Conservation (phyloP, 2,797 vertebrate genomes). For the Manis crassicaudata region DNA sequence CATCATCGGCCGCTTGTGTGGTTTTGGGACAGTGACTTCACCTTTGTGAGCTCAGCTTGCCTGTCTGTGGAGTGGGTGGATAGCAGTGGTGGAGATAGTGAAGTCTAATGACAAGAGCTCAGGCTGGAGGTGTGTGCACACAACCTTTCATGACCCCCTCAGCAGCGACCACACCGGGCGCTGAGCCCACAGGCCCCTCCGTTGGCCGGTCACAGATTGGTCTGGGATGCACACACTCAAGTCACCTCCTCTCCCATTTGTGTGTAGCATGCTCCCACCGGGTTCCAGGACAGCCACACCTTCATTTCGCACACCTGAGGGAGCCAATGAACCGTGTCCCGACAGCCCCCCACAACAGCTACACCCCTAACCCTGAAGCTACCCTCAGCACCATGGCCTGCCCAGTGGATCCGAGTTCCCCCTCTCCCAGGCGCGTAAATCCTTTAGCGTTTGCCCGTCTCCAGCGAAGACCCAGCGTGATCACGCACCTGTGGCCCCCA, state of each 20-base stretch:
- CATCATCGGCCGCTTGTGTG: neutral
- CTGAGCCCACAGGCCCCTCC: neutral
- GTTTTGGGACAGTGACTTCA: neutral
- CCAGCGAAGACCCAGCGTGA: neutral
- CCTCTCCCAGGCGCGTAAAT: neutral
- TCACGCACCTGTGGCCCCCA: rapidly evolving
- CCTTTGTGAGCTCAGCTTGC: neutral
- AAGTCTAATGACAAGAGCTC: neutral
- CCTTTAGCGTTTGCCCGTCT: neutral
- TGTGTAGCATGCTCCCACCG: rapidly evolving
- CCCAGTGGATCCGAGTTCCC: neutral
- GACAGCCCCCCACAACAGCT: rapidly evolving
- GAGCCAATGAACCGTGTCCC: rapidly evolving
- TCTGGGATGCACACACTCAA: too few species aligned
- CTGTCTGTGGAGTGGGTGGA: neutral
- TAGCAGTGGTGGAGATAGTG: neutral
- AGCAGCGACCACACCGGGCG: rapidly evolving
- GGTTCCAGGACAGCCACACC: neutral
- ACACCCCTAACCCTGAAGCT: neutral
- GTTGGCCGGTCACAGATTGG: neutral
- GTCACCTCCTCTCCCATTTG: too few species aligned
- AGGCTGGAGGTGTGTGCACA: neutral
- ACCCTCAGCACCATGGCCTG: rapidly evolving
- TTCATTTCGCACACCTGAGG: rapidly evolving
- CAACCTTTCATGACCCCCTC: too few species aligned